Evolutionary conservation across 2,888 invertebrate genomes (phyloP).

Genomic region (Chesias legatella): DNA sequence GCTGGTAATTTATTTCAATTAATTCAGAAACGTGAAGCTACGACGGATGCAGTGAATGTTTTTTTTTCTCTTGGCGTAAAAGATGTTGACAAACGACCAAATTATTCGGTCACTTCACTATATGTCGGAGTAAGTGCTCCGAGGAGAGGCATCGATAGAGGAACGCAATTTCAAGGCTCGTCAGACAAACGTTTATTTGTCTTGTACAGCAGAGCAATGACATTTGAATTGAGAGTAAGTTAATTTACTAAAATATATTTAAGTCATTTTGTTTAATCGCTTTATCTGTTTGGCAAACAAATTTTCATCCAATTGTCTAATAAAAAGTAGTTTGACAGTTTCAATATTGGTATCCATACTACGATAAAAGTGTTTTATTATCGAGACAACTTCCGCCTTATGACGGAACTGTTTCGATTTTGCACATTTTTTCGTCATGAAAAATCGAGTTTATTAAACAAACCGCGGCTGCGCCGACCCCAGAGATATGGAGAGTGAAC

Average conservation of each 20-base stretch:
- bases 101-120: constrained; percentile 72
- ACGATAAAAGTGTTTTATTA: no score
- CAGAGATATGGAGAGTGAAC: constrained; percentile 54
- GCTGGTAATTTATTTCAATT: constrained; percentile 73
- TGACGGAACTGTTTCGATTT: constrained; percentile 32
- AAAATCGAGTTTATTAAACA: constrained; percentile 57
- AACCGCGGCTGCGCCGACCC: constrained; percentile 39
- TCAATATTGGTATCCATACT: no score
- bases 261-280: no score
- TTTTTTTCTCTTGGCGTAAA: constrained; percentile 64
- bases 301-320: no score
- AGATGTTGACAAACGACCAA: constrained; percentile 73
- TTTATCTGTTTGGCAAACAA: no score
- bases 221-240: no score
- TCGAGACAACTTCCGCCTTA: no score
- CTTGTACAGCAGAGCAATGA: no score
- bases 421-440: constrained; percentile 31
- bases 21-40: constrained; percentile 65
- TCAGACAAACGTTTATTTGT: background rate
- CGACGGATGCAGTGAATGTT: constrained; percentile 74
- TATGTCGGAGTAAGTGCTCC: constrained; percentile 40
- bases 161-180: constrained; percentile 20
- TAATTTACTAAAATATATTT: no score
- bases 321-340: no score
- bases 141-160: constrained; percentile 12